Conservation (phyloP, 2,113 vertebrate species). For the Hiodon alosoides region DNA sequence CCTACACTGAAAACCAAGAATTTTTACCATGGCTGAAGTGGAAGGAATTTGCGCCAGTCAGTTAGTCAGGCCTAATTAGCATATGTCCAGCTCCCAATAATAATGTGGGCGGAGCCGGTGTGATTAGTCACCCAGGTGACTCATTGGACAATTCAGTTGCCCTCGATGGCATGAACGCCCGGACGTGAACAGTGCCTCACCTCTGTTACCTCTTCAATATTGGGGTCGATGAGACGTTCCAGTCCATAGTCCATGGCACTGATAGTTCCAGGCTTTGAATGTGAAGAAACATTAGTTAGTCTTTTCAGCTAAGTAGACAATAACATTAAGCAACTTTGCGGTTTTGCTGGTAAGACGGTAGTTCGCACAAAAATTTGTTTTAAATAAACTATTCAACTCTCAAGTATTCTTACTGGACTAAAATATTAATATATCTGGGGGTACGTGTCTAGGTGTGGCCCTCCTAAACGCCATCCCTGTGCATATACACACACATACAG, state of each 20-base stretch:
- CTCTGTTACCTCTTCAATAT: slow-evolving; percentile 83
- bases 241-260: slow-evolving; percentile 82
- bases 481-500: no score
- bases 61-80: neutral
- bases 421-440: no score
- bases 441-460: no score
- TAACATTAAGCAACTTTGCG: no score
- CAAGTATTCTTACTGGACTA: no score
- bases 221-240: slow-evolving; percentile 76
- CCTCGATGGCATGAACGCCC: neutral
- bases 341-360: no score
- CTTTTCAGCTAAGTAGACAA: no score
- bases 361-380: no score
- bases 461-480: no score
- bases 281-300: slow-evolving; percentile 19
- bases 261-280: slow-evolving; percentile 74
- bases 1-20: neutral
- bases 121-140: neutral
- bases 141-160: neutral
- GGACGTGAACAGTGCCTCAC: slow-evolving; percentile 43
- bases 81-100: neutral
- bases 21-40: slow-evolving; percentile 5
- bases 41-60: neutral
- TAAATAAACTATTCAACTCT: no score
- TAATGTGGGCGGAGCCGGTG: neutral